Percentiles rank a stretch among this genome's conserved stretches.
These are phyloP conservation scores for Rafetus swinhoei DNA, from an alignment of 2,113 vertebrate genomes.

Conservation along the genomic window DNA sequence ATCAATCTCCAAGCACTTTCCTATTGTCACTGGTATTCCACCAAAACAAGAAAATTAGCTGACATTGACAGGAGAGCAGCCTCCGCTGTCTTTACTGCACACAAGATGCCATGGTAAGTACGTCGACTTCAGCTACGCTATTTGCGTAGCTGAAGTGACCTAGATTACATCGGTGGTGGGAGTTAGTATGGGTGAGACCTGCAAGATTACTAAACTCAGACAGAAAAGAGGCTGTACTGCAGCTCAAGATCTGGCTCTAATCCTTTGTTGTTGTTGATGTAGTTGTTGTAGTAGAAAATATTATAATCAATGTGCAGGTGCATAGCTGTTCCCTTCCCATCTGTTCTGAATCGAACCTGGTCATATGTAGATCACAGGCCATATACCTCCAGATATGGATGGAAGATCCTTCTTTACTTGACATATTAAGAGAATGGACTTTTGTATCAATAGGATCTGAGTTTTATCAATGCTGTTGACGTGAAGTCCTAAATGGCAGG, in stretches of 20 bases:
- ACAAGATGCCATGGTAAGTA: no score
- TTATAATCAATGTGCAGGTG: rapidly evolving
- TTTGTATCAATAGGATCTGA: background rate
- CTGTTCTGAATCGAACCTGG: background rate
- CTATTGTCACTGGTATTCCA: no score
- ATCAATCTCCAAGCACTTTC: no score
- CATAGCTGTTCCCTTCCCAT: background rate
- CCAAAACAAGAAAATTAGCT: no score
- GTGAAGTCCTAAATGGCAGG: background rate
- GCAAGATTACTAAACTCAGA: background rate
- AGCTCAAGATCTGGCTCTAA: background rate
- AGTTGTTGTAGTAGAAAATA: background rate
- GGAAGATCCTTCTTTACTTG: background rate
- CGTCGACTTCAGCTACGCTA: no score
- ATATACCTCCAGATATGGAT: rapidly evolving
- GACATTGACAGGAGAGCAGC: no score
- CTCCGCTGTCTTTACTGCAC: no score
- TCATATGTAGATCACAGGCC: background rate
- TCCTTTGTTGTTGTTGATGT: background rate
- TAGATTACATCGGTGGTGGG: no score
- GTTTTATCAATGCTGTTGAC: background rate
- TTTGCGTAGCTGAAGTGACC: no score
- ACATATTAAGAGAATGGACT: rapidly evolving
- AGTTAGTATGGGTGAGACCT: no score
- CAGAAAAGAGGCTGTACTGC: rapidly evolving